Conservation (phyloP, 2,797 vertebrate genomes). For the Eurystomus glaucurus region DNA sequence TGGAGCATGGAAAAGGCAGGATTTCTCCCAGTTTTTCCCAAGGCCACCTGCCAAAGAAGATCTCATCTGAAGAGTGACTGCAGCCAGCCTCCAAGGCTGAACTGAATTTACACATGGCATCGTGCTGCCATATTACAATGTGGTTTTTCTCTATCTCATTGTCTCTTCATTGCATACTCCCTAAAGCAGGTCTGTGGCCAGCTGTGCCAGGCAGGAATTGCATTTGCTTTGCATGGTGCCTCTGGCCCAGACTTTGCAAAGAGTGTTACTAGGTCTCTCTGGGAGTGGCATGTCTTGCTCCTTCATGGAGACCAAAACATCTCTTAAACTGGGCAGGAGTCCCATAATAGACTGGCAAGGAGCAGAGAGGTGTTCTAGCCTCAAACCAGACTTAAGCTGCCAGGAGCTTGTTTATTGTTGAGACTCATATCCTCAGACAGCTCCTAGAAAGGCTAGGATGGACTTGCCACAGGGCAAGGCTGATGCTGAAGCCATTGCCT, state of each 20-base stretch:
- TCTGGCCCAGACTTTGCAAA: not conserved
- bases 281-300: not conserved
- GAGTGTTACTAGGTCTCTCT: not conserved
- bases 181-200: not conserved
- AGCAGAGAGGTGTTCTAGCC: not conserved
- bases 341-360: not conserved
- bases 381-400: not conserved
- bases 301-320: not conserved
- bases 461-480: not conserved
- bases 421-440: not conserved
- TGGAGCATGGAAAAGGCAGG: not conserved
- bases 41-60: not conserved
- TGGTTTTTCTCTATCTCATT: not conserved
- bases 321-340: not conserved
- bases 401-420: not conserved
- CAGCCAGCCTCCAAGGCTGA: not conserved
- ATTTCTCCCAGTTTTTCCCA: not conserved
- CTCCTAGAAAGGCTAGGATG: not conserved
- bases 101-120: not conserved
- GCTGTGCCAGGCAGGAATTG: not conserved
- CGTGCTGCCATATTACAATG: rapidly evolving
- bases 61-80: rapidly evolving
- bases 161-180: not conserved
- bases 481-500: not conserved
- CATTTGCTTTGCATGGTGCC: not conserved